Base-by-base conservation (phyloP, 2,888 invertebrate genomes). In the Matsumyia berberina region DNA sequence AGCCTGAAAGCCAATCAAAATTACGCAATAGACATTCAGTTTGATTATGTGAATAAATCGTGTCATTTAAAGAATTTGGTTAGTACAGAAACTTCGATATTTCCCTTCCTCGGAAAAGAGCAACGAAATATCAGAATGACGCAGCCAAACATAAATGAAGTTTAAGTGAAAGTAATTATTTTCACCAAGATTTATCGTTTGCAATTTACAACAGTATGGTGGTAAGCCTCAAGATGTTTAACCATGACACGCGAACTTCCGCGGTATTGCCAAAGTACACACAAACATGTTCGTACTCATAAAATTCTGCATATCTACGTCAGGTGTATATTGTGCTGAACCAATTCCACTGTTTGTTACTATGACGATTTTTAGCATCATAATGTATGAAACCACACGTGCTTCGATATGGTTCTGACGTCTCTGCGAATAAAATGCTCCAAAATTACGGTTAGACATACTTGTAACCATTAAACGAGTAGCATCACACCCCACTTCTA, bases 131-230 rank as follows among this genome's bases (percentile, higher is more conserved):
- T 31, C 66, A 51, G 37, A 29, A 39, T 31, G 35, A 44, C 55
- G 39, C 66, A 37, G 35, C 12, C 42, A 42, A 35, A 37, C 42
- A 33, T 15, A 19, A 33, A 17, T 19, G 19, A 60, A 60, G 42
- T 77, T 49, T 37, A 62, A 49, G 53, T 60, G 53, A 76, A 74
- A 80, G 79, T 80, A 80, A 85, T 85, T 80, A 85, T 64, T 80
- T 80, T 80, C 64, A 15, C 55, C 51, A 70, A 55, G 49, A 85
- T 85, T 80, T 85, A 85, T 85, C 74, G 37, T 69, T 79, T 69
- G 69, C 64, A 79, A 74, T 79, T 79, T 79, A 53, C 62, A 39
- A 60, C 69, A 42, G 53, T 29, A 67, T 55, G 37, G 44, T 33
- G 64, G 62, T 46, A 31, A 64, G 42, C 31, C 72, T 62, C 49